Conservation (phyloP, 1,140 invertebrate species). For the Nasonia vitripennis region DNA sequence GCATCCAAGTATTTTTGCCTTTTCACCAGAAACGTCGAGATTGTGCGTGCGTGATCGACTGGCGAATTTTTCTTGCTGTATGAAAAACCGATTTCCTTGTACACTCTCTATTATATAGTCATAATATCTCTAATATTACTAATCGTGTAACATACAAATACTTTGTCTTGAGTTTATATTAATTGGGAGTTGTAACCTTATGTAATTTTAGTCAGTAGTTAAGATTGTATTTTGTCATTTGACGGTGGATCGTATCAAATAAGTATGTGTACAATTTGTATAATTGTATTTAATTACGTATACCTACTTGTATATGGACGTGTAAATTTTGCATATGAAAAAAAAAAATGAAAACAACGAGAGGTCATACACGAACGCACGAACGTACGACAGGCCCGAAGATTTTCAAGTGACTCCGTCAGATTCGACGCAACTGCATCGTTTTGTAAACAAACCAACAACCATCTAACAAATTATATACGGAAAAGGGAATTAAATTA, state of each 20-base stretch:
- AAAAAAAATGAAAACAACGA: conserved; percentile 11
- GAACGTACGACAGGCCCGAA: conserved; percentile 41
- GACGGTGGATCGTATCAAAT: conserved; percentile 51
- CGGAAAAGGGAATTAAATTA: conserved; percentile 14
- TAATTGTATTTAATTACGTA: conserved; percentile 37
- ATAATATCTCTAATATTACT: background rate
- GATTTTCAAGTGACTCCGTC: conserved; percentile 13
- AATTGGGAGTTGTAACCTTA: conserved; percentile 56
- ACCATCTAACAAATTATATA: background rate
- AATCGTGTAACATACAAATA: background rate
- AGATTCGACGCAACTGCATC: conserved; percentile 4
- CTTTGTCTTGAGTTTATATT: conserved; percentile 2
- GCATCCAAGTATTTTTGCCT: background rate
- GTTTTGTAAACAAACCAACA: background rate
- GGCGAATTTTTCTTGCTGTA: background rate
- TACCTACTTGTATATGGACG: conserved; percentile 11
- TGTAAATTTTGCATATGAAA: conserved; percentile 24
- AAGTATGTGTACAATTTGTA: conserved; percentile 53
- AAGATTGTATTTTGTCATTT: conserved; percentile 49
- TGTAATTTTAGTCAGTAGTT: conserved; percentile 61
- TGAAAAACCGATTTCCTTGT: background rate
- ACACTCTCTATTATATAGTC: background rate
- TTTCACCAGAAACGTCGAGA: background rate
- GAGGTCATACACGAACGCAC: conserved; percentile 26
- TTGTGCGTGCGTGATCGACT: background rate